Base-by-base conservation (phyloP, 2,113 vertebrate species). In the Nothocercus julius region DNA sequence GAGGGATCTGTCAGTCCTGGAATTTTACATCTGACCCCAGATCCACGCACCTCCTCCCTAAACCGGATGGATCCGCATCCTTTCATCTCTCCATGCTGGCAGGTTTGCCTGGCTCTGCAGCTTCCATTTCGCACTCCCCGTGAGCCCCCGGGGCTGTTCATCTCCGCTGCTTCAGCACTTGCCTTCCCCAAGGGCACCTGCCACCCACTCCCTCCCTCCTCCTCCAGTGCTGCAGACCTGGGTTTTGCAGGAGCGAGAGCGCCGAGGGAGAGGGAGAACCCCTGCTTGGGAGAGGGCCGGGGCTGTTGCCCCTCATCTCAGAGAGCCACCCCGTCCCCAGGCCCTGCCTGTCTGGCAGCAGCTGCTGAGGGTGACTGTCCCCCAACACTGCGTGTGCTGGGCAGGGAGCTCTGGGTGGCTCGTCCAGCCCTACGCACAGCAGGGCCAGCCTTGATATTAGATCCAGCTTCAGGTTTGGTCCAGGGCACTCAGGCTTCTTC, bases 171-270 rank as follows among this genome's bases (percentile, higher is more conserved):
- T 51, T 16, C 59, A 34, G 59, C 59, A 36, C 59, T 34, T n/a
- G 59, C 62, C 36, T 82, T 70, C 36, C 51, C 27, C 5, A 8
- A 88, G 12, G 53, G 45, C 7, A 74, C 36, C 64, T 66, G 21
- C 6, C 44, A 38, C 20, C 4, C 5, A 59, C 45, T 45, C 42
- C 56, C 28, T 63, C 24, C 40, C 38, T 93, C 30, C 49, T 53
- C n/a, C 25, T 42, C 1, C 1, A 8, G 1, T 1, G 32, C 75
- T 82, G 69, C 78, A 84, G 51, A 62, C 58, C 12, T 0, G 0
- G 22, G 18, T 38, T 87, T 27, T 70, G 30, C 68, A 80, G 69
- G 16, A 66, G 12, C 51, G 25, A 63, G n/a, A 53, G 32, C 17
- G 40, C 32, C 1, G 9, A 80, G n/a, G 49, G 63, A 70, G 30